These are phyloP conservation scores for Phortica variegata DNA, from an alignment of 1,140 invertebrate species.

Conservation along the genomic window DNA sequence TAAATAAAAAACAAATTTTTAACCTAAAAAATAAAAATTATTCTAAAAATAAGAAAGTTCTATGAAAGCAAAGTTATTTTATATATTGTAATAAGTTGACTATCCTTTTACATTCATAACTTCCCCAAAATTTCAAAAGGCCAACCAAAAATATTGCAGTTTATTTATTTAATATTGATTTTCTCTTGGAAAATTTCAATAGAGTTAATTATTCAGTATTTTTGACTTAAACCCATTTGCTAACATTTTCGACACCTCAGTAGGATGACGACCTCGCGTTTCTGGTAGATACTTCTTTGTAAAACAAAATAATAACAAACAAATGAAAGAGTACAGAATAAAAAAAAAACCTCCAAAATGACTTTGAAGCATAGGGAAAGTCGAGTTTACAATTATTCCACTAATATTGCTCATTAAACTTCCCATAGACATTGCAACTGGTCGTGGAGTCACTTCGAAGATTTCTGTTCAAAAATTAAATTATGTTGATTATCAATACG, in stretches of 20 bases:
- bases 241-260: conserved; percentile 61
- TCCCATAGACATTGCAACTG: conserved; percentile 82
- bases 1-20: too few species aligned
- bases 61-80: too few species aligned
- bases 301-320: conserved; percentile 63
- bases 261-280: conserved; percentile 66
- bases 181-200: too few species aligned
- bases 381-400: conserved; percentile 82
- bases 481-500: not conserved
- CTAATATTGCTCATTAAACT: conserved; percentile 85
- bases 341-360: conserved; percentile 68
- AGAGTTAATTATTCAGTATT: too few species aligned
- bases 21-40: too few species aligned
- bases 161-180: too few species aligned
- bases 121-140: too few species aligned
- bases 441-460: conserved; percentile 80
- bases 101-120: too few species aligned
- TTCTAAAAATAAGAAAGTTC: too few species aligned
- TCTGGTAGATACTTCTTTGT: conserved; percentile 69
- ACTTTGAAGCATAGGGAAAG: conserved; percentile 68
- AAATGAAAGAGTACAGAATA: conserved; percentile 66
- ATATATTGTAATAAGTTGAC: too few species aligned
- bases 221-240: conserved; percentile 57
- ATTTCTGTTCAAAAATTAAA: conserved; percentile 65
- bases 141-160: too few species aligned